A percentile compares a stretch with the other conserved stretches of the same genome.
phyloP scores from a whole-genome alignment of 2,888 invertebrate genomes.

The Cataglyphis albicans region DNA sequence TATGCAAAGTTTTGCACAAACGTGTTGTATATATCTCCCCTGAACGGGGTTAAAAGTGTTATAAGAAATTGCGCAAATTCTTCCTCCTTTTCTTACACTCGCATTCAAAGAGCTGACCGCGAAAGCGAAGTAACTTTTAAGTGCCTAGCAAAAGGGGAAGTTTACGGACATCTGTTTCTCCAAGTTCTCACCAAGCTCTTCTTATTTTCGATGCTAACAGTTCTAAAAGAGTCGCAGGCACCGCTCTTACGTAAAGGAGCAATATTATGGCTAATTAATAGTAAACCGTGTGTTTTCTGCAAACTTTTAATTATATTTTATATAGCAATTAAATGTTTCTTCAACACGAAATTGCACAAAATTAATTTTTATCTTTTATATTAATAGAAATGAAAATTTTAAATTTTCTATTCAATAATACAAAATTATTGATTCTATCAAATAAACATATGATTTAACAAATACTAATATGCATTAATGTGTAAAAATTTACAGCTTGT shows the following conservation, averaged over 20 bases:
- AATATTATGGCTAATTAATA: constrained; percentile 25
- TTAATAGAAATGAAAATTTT: background rate
- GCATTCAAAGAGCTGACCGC: constrained; percentile 31
- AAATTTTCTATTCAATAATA: background rate
- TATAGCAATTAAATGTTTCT: constrained; percentile 20
- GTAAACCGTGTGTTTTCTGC: background rate
- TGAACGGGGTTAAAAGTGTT: constrained; percentile 2
- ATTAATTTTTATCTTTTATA: constrained; percentile 8
- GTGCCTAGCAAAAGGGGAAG: constrained; percentile 29
- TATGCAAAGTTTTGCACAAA: constrained; percentile 1
- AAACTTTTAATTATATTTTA: constrained; percentile 35
- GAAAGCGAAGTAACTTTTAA: constrained; percentile 45
- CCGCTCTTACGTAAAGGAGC: background rate
- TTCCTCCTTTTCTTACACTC: constrained; percentile 13
- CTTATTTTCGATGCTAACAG: constrained; percentile 38
- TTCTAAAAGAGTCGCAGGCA: constrained; percentile 11
- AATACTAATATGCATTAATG: background rate
- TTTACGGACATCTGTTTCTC: constrained; percentile 41
- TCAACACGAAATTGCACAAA: background rate
- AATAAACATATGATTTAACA: constrained; percentile 10
- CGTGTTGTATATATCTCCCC: background rate
- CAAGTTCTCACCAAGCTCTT: background rate
- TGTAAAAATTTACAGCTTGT: constrained; percentile 17
- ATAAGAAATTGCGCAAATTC: constrained; percentile 22
- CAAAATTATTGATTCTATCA: constrained; percentile 12